Conservation (phyloP, 2,888 invertebrate species). For the Ornithoptera priamus region DNA sequence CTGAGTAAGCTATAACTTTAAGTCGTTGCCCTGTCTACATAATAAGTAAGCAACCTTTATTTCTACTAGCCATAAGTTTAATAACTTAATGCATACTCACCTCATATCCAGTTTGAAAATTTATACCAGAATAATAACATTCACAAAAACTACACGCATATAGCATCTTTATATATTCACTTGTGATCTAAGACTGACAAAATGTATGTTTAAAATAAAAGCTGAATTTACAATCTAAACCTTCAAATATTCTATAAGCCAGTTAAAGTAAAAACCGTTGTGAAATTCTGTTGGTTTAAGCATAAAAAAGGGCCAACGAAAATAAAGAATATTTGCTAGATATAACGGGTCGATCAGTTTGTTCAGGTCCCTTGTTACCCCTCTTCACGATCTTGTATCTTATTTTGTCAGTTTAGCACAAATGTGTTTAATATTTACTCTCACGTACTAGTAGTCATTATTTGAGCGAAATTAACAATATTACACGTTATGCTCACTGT, state of each 20-base stretch:
- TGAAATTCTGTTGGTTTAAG: constrained; percentile 43
- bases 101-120: background rate
- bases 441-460: background rate
- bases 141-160: too few species aligned
- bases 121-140: too few species aligned
- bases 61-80: constrained; percentile 1
- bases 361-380: constrained; percentile 53
- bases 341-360: constrained; percentile 55
- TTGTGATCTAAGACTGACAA: too few species aligned
- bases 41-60: constrained; percentile 11
- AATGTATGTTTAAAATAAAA: background rate
- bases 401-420: constrained; percentile 34
- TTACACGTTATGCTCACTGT: background rate
- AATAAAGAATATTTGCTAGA: constrained; percentile 43
- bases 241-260: background rate
- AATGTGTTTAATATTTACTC: constrained; percentile 13
- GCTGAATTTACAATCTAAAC: background rate
- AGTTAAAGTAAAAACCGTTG: constrained; percentile 33
- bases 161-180: too few species aligned
- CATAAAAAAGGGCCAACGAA: constrained; percentile 54
- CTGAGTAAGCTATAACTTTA: constrained; percentile 13
- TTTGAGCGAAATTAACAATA: background rate
- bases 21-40: constrained; percentile 10
- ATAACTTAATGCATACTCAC: background rate
- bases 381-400: constrained; percentile 41